A percentile compares a stretch with the other conserved stretches of the same genome.
Evolutionary conservation across 2,797 vertebrate species (phyloP).

Genomic region (Catamblyrhynchus diadema): DNA sequence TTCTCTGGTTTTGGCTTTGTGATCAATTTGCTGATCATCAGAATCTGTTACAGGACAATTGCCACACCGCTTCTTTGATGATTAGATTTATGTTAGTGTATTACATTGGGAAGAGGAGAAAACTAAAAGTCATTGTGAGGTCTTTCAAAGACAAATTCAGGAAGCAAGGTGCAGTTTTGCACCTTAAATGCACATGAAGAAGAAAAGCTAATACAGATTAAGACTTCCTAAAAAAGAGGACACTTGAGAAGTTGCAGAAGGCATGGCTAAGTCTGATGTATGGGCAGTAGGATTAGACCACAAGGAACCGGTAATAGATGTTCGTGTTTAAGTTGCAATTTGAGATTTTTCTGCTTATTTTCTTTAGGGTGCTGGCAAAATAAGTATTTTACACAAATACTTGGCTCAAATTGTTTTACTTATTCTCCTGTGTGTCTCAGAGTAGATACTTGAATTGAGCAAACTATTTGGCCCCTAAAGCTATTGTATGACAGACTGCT

Average conservation of each 20-base stretch:
- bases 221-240: neutral
- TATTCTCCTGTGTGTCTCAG: neutral
- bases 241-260: neutral
- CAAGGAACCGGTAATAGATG: neutral
- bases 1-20: neutral
- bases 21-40: neutral
- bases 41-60: neutral
- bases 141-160: neutral
- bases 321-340: slow-evolving; percentile 11
- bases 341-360: slow-evolving; percentile 57
- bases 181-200: neutral
- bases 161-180: neutral
- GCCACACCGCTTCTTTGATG: neutral
- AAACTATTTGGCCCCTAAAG: slow-evolving; percentile 8
- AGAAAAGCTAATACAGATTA: neutral
- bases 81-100: neutral
- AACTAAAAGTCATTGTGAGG: neutral
- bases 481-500: slow-evolving; percentile 9
- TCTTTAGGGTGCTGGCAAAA: slow-evolving; percentile 34
- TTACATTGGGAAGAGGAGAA: neutral
- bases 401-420: slow-evolving; percentile 11
- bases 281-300: neutral
- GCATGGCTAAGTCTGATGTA: neutral
- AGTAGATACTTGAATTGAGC: neutral
- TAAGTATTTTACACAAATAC: slow-evolving; percentile 30